Evolutionary conservation across 2,888 invertebrate species (phyloP).

Genomic region (Itoplectis maculator): DNA sequence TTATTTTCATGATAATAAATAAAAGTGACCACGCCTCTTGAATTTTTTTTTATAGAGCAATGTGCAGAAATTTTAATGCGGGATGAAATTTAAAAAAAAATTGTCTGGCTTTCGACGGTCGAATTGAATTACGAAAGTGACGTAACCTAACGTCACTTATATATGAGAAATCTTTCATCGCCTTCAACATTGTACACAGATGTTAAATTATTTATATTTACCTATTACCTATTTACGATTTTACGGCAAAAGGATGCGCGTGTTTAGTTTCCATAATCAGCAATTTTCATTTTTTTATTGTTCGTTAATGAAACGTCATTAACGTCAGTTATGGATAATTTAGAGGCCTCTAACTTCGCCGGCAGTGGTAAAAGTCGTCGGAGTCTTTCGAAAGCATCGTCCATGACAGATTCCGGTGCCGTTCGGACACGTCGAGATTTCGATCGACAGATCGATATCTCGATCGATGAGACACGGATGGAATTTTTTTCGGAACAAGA

Average conservation of each 20-base stretch:
- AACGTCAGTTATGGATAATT: not conserved
- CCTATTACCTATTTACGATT: too few species aligned
- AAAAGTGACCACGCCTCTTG: too few species aligned
- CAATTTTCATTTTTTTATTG: constrained; percentile 3
- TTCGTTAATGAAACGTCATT: not conserved
- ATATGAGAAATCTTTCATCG: not conserved
- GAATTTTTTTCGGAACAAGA: not conserved
- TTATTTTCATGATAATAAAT: too few species aligned
- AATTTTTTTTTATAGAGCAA: too few species aligned
- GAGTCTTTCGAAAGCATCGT: constrained; percentile 31
- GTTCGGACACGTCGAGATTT: constrained; percentile 21
- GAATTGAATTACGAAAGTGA: constrained; percentile 81
- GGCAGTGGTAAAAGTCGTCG: not conserved
- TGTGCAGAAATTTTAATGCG: too few species aligned
- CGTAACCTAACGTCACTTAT: too few species aligned
- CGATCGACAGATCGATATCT: constrained; percentile 51
- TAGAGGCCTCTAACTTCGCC: not conserved
- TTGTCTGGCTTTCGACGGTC: constrained; percentile 70
- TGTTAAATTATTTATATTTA: too few species aligned
- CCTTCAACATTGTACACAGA: not conserved
- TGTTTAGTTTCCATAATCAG: too few species aligned
- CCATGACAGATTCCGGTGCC: constrained; percentile 1
- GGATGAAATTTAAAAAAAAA: too few species aligned
- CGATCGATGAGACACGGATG: constrained; percentile 35
- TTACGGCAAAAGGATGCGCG: too few species aligned